Percentiles rank a stretch among this genome's conserved stretches.
Conservation (phyloP, 2,797 vertebrate genomes). For the Anguilla obscura region DNA sequence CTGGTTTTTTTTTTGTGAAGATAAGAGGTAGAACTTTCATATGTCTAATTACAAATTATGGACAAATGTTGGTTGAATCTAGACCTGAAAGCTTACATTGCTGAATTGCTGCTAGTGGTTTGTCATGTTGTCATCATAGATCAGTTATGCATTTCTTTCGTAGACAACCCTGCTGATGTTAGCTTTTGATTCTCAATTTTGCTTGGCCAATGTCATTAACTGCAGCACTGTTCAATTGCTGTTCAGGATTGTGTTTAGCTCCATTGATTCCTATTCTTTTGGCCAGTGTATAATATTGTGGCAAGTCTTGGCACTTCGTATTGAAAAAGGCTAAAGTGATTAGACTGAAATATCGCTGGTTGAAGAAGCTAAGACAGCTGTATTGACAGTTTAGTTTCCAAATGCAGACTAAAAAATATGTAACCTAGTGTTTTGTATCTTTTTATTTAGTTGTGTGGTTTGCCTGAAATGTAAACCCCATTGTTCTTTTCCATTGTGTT, state of each 20-base stretch:
- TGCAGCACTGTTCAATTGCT: not conserved
- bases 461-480: not conserved
- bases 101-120: not conserved
- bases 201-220: not conserved
- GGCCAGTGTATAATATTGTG: not conserved
- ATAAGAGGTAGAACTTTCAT: not conserved
- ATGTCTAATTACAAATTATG: not conserved
- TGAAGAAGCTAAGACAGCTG: not conserved
- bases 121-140: not conserved
- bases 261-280: not conserved
- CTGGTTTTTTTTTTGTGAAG: not conserved
- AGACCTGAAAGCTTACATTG: not conserved
- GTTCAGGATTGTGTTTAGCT: not conserved
- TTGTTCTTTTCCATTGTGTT: not conserved
- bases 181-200: not conserved
- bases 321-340: not conserved
- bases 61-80: not conserved
- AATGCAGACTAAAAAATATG: not conserved
- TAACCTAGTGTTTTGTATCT: not conserved
- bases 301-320: not conserved
- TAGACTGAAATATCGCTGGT: not conserved
- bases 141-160: not conserved
- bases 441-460: not conserved
- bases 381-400: not conserved
- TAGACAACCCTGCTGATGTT: not conserved